Percentiles rank a stretch among this genome's conserved stretches.
Conservation (phyloP, 2,113 vertebrate species). For the Cranoglanis bouderius region DNA sequence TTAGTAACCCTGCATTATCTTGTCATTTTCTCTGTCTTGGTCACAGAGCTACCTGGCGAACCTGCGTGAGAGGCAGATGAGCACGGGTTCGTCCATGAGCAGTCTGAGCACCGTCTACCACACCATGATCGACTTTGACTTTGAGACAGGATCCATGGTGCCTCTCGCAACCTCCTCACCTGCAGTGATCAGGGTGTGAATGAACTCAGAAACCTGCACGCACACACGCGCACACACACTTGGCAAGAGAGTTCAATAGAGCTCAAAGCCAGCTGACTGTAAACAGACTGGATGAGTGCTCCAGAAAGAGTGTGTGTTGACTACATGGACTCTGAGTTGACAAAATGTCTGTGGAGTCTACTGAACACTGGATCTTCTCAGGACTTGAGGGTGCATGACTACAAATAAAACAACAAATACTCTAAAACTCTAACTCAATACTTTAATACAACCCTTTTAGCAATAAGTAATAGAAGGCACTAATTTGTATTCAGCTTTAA, state of each 20-base stretch:
- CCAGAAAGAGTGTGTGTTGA: neutral
- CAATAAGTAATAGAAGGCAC: neutral
- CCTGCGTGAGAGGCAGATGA: slow-evolving; percentile 77
- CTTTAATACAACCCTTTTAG: neutral
- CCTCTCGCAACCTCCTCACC: slow-evolving; percentile 75
- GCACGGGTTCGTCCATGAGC: slow-evolving; percentile 73
- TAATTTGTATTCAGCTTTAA: neutral
- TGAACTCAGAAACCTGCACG: neutral
- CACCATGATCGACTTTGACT: slow-evolving; percentile 79
- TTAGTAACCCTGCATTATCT: slow-evolving; percentile 15
- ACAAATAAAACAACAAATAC: neutral
- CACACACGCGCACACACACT: neutral
- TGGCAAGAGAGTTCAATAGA: neutral
- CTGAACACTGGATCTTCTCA: neutral
- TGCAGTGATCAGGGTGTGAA: slow-evolving; percentile 56
- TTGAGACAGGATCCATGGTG: slow-evolving; percentile 79
- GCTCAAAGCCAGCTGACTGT: neutral
- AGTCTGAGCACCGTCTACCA: slow-evolving; percentile 73
- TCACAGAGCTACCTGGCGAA: slow-evolving; percentile 83
- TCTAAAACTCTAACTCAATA: neutral
- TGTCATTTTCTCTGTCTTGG: neutral
- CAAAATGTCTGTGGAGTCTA: neutral
- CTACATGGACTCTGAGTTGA: neutral
- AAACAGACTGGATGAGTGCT: slow-evolving; percentile 8
- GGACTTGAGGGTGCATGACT: neutral